These are phyloP conservation scores for Pempheris klunzingeri DNA, from an alignment of 2,797 vertebrate species.

Conservation along the genomic window DNA sequence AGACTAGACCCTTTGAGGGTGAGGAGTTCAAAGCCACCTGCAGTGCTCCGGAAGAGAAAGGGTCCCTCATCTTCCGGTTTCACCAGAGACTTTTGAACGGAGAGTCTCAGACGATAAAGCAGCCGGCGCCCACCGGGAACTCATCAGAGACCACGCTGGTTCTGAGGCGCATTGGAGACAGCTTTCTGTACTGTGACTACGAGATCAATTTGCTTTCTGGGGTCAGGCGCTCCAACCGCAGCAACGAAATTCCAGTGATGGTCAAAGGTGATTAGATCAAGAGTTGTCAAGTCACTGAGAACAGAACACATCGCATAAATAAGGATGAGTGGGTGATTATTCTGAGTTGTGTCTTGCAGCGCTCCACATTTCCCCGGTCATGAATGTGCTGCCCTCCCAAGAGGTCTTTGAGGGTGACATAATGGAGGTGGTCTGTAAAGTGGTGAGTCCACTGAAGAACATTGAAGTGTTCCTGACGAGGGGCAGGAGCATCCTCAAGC, in stretches of 20 bases:
- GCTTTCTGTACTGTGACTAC: constrained; percentile 75
- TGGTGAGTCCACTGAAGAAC: constrained; percentile 3
- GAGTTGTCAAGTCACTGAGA: neutral
- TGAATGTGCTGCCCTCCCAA: constrained; percentile 59
- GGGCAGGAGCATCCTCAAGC: constrained; percentile 57
- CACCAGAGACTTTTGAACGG: constrained; percentile 40
- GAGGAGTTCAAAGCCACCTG: constrained; percentile 75
- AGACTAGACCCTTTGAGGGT: constrained; percentile 45
- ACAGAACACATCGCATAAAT: neutral
- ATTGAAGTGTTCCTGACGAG: constrained; percentile 76
- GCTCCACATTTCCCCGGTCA: constrained; percentile 66
- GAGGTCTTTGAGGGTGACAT: constrained; percentile 75
- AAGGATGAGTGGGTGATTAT: neutral
- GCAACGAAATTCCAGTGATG: constrained; percentile 58
- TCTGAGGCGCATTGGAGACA: constrained; percentile 44
- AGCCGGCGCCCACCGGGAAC: constrained; percentile 18
- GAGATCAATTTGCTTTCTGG: constrained; percentile 49
- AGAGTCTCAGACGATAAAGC: constrained; percentile 33
- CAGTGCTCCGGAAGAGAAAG: constrained; percentile 78
- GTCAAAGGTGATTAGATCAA: constrained; percentile 70
- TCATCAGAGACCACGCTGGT: constrained; percentile 48
- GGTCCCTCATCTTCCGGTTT: constrained; percentile 71
- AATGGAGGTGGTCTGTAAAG: constrained; percentile 72
- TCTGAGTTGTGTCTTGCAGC: constrained; percentile 66
- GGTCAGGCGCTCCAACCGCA: constrained; percentile 68